Base-by-base conservation (phyloP, 2,113 vertebrate species). In the Hippocampus abdominalis region DNA sequence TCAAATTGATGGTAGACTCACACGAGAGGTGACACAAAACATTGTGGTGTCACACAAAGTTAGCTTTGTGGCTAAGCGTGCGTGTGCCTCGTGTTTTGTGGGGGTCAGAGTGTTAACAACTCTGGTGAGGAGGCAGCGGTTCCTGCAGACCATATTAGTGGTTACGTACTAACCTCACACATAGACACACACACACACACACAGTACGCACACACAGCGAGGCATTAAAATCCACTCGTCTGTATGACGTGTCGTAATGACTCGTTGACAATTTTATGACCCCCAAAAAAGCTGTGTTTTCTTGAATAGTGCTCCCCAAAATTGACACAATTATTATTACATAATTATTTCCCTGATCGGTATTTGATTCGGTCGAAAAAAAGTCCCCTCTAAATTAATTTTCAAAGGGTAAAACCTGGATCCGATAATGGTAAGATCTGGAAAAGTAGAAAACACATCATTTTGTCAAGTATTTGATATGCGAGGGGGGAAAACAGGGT, bases 81-180 rank as follows among this genome's bases (percentile, higher is more conserved):
- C 7, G 68, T 8, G 44, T 68, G 56, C 32, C 32, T 36, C 72
- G 68, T 65, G 84, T 81, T 80, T 79, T 81, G 89, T 81, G 16
- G 29, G 76, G 85, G 86, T 89, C 81, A 73, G 87, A 76, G 88
- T 89, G 89, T 90, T 89, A 87, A 91, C 88, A 87, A 86, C 85
- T 74, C 77, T 88, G 84, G 80, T 81, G 76, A 71, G 59, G 81
- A 76, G 69, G 73, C 70, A 72, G 68, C 60, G 68, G 78, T 80
- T 74, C 32, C 86, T 89, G 85, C 71, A 86, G 85, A 88, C 84
- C 81, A 83, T 89, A 82, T 88, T 87, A 85, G 85, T 69, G 86
- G 84, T 90, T 46, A 72, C 40, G 12, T 15, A 51, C 29, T 11
- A 69, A 53, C 10, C 70, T 32, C 20, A 53, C 44, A 15, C 13